These are phyloP conservation scores for Synanceia verrucosa DNA, from an alignment of 2,797 vertebrate genomes.

Conservation along the genomic window DNA sequence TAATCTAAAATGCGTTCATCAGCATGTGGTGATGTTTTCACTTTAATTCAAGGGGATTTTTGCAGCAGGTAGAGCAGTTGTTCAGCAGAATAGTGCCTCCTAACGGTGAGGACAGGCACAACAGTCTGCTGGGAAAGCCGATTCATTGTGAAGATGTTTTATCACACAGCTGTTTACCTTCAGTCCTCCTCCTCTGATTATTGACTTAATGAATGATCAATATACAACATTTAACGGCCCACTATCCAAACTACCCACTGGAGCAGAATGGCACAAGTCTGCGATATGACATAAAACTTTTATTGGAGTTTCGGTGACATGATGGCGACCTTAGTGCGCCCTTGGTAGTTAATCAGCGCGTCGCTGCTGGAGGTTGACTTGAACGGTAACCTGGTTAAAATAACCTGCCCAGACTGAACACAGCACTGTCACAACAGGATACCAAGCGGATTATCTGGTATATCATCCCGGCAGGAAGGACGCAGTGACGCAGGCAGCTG, in stretches of 20 bases:
- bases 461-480: neutral
- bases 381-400: too few species aligned
- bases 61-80: neutral
- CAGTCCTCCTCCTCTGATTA: rapidly evolving
- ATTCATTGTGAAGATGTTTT: slow-evolving; percentile 7
- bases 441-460: slow-evolving; percentile 35
- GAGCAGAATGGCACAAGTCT: too few species aligned
- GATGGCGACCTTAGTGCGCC: slow-evolving; percentile 26
- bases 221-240: neutral
- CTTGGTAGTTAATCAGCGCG: slow-evolving; percentile 9
- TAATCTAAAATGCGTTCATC: too few species aligned
- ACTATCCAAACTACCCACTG: neutral
- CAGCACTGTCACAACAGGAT: neutral
- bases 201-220: neutral
- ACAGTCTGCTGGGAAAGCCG: slow-evolving; percentile 1
- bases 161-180: neutral
- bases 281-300: neutral
- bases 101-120: neutral
- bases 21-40: too few species aligned
- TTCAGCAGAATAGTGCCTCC: slow-evolving; percentile 27
- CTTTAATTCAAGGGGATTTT: neutral
- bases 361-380: too few species aligned
- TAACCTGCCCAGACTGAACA: too few species aligned
- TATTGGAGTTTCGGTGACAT: neutral
- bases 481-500: slow-evolving; percentile 12